A percentile compares a stretch with the other conserved stretches of the same genome.
These are phyloP conservation scores for Metacarcinus magister DNA, from an alignment of 2,888 invertebrate genomes.

Conservation along the genomic window DNA sequence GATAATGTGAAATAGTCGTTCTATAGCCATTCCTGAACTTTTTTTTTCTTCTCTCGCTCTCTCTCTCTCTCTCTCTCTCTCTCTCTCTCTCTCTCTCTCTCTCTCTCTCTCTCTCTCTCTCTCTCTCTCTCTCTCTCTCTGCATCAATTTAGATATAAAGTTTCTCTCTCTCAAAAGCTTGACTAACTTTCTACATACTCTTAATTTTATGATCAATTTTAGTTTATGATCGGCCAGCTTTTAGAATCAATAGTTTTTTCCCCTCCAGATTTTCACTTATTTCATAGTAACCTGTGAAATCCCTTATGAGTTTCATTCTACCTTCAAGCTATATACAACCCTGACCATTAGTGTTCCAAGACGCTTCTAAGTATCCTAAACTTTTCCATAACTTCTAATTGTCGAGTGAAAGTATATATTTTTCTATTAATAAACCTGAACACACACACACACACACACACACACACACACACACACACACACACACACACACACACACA, in stretches of 20 bases:
- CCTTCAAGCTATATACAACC: not conserved
- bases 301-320: not conserved
- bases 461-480: not conserved
- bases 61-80: not conserved
- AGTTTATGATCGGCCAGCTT: not conserved
- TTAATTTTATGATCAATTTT: not conserved
- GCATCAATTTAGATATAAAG: not conserved
- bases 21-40: not conserved
- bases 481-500: not conserved
- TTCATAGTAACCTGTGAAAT: not conserved
- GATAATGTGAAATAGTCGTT: too few relatives aligned
- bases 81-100: constrained; percentile 34
- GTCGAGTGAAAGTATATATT: not conserved
- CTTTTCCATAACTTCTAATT: not conserved
- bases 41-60: not conserved
- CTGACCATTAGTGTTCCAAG: not conserved
- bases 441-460: not conserved
- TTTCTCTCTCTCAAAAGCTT: not conserved
- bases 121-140: constrained; percentile 39
- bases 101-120: constrained; percentile 39
- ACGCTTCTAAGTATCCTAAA: not conserved
- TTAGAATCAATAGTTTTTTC: not conserved
- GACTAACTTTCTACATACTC: not conserved
- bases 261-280: not conserved
- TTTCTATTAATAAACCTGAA: not conserved